Conservation (phyloP, 2,888 invertebrate genomes). For the Xylocampa areola region DNA sequence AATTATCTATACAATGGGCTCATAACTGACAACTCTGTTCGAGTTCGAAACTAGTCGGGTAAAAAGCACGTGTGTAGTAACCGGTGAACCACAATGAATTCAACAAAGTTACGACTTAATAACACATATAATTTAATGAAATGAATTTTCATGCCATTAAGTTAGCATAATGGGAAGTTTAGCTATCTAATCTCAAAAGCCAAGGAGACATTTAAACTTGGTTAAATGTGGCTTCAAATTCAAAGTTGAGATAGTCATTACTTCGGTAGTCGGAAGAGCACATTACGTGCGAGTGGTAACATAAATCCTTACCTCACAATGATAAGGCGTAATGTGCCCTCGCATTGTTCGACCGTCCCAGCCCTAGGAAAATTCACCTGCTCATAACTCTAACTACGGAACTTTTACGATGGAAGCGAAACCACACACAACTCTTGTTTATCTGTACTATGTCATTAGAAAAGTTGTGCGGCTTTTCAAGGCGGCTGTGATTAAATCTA, state of each 20-base stretch:
- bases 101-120: slow-evolving; percentile 26
- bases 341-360: slow-evolving; percentile 41
- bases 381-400: slow-evolving; percentile 37
- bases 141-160: slow-evolving; percentile 35
- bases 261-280: slow-evolving; percentile 38
- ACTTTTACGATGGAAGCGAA: slow-evolving; percentile 43
- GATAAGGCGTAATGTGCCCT: slow-evolving; percentile 31
- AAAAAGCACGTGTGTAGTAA: too few species aligned
- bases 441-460: slow-evolving; percentile 36
- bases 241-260: slow-evolving; percentile 51
- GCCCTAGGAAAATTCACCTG: slow-evolving; percentile 49
- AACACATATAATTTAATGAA: slow-evolving; percentile 33
- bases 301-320: slow-evolving; percentile 50
- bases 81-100: too few species aligned
- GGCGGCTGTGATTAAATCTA: slow-evolving; percentile 21
- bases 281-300: slow-evolving; percentile 42
- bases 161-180: slow-evolving; percentile 42
- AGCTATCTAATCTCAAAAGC: slow-evolving; percentile 41
- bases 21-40: too few species aligned
- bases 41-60: too few species aligned
- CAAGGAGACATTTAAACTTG: slow-evolving; percentile 52
- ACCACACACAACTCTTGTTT: slow-evolving; percentile 34
- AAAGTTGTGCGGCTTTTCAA: slow-evolving; percentile 32
- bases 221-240: slow-evolving; percentile 52
- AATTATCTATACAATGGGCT: slow-evolving; percentile 7